These are phyloP conservation scores for Drosophila arawakana DNA, from an alignment of 1,140 invertebrate species.

Conservation along the genomic window DNA sequence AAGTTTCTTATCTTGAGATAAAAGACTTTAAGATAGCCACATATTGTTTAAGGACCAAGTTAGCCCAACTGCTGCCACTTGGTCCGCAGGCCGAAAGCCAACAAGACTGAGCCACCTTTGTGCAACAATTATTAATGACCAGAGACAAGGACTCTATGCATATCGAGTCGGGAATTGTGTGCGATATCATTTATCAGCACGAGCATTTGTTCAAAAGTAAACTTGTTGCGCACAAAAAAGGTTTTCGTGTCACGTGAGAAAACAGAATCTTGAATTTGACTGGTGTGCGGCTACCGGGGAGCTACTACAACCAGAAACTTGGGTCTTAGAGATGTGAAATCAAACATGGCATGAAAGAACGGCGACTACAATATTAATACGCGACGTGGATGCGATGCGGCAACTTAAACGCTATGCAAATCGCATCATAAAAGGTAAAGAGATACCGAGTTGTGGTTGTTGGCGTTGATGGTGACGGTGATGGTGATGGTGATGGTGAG, in stretches of 20 bases:
- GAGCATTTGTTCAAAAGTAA: conserved; percentile 59
- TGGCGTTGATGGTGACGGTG: conserved; percentile 19
- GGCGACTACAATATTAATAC: conserved; percentile 71
- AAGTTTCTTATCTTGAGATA: neutral
- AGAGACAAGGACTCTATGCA: conserved; percentile 58
- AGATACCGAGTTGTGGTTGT: conserved; percentile 41
- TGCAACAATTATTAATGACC: conserved; percentile 73
- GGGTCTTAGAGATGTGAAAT: conserved; percentile 62
- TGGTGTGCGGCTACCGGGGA: conserved; percentile 54
- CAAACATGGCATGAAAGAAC: conserved; percentile 72
- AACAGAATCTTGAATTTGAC: conserved; percentile 32
- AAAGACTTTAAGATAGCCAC: neutral
- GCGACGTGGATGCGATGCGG: conserved; percentile 51
- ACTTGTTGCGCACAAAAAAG: conserved; percentile 84
- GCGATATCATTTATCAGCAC: conserved; percentile 80
- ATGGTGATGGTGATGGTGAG: too few relatives aligned
- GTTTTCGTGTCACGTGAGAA: conserved; percentile 81
- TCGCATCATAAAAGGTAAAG: conserved; percentile 67
- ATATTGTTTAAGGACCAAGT: conserved; percentile 2
- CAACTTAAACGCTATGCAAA: conserved; percentile 75
- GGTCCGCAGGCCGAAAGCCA: neutral
- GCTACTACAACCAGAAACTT: conserved; percentile 13
- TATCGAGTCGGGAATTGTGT: conserved; percentile 66
- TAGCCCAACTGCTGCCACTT: neutral
- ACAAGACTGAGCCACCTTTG: conserved; percentile 18